Percentiles rank a stretch among this genome's conserved stretches.
Evolutionary conservation across 2,888 invertebrate genomes (phyloP).

Genomic region (Deilephila elpenor): DNA sequence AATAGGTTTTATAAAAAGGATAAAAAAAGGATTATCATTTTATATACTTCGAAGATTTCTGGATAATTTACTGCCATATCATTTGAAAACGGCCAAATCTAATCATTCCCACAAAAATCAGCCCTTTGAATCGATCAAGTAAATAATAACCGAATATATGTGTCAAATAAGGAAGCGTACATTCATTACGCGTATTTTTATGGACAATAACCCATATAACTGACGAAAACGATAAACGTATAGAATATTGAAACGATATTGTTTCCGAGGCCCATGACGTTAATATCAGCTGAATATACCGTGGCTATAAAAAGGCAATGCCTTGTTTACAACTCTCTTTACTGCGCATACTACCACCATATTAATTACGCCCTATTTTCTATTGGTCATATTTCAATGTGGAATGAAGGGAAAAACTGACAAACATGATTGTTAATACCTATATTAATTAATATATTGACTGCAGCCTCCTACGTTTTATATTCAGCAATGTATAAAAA

Average conservation of each 20-base stretch:
- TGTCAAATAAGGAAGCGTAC: not conserved
- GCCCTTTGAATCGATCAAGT: not conserved
- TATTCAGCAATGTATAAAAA: no score
- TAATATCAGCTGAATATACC: conserved; percentile 58
- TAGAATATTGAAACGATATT: conserved; percentile 59
- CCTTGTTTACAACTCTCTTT: conserved; percentile 65
- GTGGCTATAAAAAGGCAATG: conserved; percentile 51
- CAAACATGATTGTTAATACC: not conserved
- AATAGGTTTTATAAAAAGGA: no score
- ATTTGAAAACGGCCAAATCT: no score
- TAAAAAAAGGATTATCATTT: no score
- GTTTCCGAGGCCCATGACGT: conserved; percentile 56
- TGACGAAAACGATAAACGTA: conserved; percentile 55
- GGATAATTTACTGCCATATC: no score
- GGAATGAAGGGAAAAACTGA: conserved; percentile 9
- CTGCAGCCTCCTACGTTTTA: not conserved
- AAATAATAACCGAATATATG: not conserved
- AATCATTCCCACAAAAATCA: no score
- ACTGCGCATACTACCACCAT: conserved; percentile 58
- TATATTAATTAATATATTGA: not conserved
- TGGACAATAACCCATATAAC: conserved; percentile 28
- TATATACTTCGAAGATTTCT: no score
- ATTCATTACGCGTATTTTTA: conserved; percentile 27
- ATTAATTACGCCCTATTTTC: conserved; percentile 65
- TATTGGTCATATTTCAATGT: conserved; percentile 58